A percentile compares a stretch with the other conserved stretches of the same genome.
Conservation (phyloP, 2,797 vertebrate species). For the Alosa sapidissima region DNA sequence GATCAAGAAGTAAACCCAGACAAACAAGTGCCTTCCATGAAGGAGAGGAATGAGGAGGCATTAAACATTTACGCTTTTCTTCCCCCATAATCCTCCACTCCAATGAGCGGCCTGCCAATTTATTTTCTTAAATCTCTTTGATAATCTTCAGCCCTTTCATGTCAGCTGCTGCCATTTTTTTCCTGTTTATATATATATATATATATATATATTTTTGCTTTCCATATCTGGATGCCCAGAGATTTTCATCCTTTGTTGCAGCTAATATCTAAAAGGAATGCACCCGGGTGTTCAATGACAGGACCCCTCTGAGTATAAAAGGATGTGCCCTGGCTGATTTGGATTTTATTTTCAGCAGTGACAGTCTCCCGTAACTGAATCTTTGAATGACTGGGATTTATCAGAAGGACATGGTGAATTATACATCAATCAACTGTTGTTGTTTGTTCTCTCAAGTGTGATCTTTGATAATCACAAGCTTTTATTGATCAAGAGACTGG, state of each 20-base stretch:
- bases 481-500: not conserved
- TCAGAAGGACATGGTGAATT: conserved; percentile 45
- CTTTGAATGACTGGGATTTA: conserved; percentile 40
- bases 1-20: conserved; percentile 52
- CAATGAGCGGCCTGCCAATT: conserved; percentile 58
- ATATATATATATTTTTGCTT: conserved; percentile 15
- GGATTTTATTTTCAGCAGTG: conserved; percentile 32
- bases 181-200: conserved; percentile 28
- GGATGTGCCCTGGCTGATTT: conserved; percentile 1
- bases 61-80: conserved; percentile 66
- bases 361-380: conserved; percentile 32
- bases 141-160: conserved; percentile 65
- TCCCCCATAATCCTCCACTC: conserved; percentile 58
- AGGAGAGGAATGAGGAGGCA: conserved; percentile 45
- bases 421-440: conserved; percentile 36
- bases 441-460: conserved; percentile 26
- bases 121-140: conserved; percentile 64
- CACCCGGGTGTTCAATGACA: conserved; percentile 37
- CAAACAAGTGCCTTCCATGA: conserved; percentile 54
- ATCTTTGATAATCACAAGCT: not conserved
- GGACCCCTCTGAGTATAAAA: conserved; percentile 22
- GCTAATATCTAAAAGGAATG: conserved; percentile 39
- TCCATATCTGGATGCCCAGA: conserved; percentile 45
- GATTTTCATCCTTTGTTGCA: conserved; percentile 30
- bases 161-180: conserved; percentile 35